A percentile compares a stretch with the other conserved stretches of the same genome.
These are phyloP conservation scores for Drosophila kepulauana DNA, from an alignment of 1,140 invertebrate genomes.

Conservation along the genomic window DNA sequence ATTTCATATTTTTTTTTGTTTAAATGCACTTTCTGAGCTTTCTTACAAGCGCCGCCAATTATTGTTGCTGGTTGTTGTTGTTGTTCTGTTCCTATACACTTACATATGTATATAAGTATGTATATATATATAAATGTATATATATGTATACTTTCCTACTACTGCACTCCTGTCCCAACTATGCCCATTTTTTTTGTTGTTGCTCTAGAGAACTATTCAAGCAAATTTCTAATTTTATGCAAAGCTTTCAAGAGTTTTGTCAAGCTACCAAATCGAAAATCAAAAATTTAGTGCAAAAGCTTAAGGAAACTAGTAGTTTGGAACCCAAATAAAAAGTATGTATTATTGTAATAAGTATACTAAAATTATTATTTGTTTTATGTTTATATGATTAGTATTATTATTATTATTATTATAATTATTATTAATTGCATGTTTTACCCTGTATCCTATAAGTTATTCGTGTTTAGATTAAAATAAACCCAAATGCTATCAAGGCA, in stretches of 20 bases:
- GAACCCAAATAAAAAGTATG: constrained; percentile 46
- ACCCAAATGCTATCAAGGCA: constrained; percentile 68
- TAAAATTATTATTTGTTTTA: constrained; percentile 38
- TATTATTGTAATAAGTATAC: constrained; percentile 35
- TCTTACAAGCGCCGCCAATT: constrained; percentile 83
- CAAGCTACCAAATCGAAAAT: constrained; percentile 58
- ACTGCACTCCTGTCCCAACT: constrained; percentile 52
- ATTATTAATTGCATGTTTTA: constrained; percentile 83
- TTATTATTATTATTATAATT: constrained; percentile 51
- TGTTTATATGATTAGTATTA: constrained; percentile 38
- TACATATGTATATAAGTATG: constrained; percentile 31
- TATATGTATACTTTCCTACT: constrained; percentile 55
- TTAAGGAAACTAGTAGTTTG: constrained; percentile 34
- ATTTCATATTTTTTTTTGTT: constrained; percentile 49
- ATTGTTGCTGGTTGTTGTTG: constrained; percentile 78
- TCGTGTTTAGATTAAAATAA: constrained; percentile 66
- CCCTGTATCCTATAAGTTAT: constrained; percentile 84
- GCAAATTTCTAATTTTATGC: constrained; percentile 70
- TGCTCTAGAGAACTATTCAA: constrained; percentile 60
- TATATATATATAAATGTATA: constrained; percentile 25
- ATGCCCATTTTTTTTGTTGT: constrained; percentile 51
- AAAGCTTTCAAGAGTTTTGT: constrained; percentile 66
- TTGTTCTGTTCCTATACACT: constrained; percentile 49
- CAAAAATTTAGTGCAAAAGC: constrained; percentile 66
- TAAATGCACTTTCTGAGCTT: constrained; percentile 84